Percentiles rank a stretch among this genome's conserved stretches.
Evolutionary conservation across 1,140 invertebrate genomes (phyloP).

Genomic region (Phenacoccus solenopsis): DNA sequence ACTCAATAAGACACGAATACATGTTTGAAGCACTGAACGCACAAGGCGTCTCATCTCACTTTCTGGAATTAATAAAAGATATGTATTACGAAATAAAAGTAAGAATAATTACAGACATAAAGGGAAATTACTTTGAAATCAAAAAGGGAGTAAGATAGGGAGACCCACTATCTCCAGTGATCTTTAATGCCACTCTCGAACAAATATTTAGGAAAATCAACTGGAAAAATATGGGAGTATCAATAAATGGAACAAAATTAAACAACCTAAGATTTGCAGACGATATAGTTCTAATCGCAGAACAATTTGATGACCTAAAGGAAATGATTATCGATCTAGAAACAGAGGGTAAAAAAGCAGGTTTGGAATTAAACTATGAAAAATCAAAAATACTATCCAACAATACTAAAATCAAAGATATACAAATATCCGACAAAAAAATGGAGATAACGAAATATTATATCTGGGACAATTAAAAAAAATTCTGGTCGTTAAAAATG

Average conservation of each 20-base stretch:
- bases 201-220: constrained; percentile 19
- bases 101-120: neutral
- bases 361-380: constrained; percentile 18
- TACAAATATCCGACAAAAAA: neutral
- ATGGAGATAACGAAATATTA: neutral
- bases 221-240: constrained; percentile 24
- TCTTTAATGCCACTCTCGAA: constrained; percentile 25
- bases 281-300: constrained; percentile 28
- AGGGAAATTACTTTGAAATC: neutral
- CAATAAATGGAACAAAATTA: constrained; percentile 27
- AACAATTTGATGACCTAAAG: constrained; percentile 12
- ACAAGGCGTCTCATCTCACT: neutral
- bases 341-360: constrained; percentile 5
- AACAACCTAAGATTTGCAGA: constrained; percentile 32
- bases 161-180: constrained; percentile 23
- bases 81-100: neutral
- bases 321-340: constrained; percentile 18
- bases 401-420: neutral
- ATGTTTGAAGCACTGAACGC: neutral
- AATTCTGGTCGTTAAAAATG: constrained; percentile 18
- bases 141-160: constrained; percentile 21
- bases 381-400: constrained; percentile 20
- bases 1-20: neutral
- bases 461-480: constrained; percentile 20
- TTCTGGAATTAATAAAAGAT: constrained; percentile 4